Evolutionary conservation across 2,113 vertebrate species (phyloP), one percentile per base, ranked within the genome.

Genomic region (Tetraodon nigroviridis): DNA sequence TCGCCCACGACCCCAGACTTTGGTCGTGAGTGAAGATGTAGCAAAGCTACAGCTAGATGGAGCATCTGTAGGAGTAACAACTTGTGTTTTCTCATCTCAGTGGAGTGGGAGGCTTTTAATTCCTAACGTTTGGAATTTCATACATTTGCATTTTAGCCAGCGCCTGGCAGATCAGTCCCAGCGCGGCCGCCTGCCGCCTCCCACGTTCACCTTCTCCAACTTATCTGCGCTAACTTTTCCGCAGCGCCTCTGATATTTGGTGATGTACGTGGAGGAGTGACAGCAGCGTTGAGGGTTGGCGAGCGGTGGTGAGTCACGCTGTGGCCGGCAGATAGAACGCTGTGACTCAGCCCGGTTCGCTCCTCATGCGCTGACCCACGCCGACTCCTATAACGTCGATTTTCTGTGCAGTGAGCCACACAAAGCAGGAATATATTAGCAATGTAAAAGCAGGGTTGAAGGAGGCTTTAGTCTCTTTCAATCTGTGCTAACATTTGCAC

Each of bases 101-200:
- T 22, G 63, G 80, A 79, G 61, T 69, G 59, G 69, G 32, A 57
- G 22, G 24, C 24, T 27, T 27, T 27, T 27, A 27, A 27, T 27
- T 68, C 42, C 41, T 37, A 63, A 72, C 2, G 0, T 73, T 58
- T 59, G 7, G 10, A 50, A 42, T 21, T 6, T 50, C 69, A 83
- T 81, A 53, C 67, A 85, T 83, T 81, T 83, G 66, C 69, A 87
- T 84, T 71, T 52, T 57, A 48, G 49, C 46, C 52, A 7, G 55
- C 65, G 67, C 69, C 80, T 82, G 54, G 55, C 54, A 78, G 69
- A 80, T 81, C 65, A 73, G 58, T 73, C 58, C 60, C 42, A 52
- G 48, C 53, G 41, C 58, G 68, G 59, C 55, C 6, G 60, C 65
- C 37, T 32, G 21, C 55, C 64, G 67, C 71, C 71, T 21, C 71